Evolutionary conservation across 2,113 vertebrate species (phyloP).

Genomic region (Ia io): DNA sequence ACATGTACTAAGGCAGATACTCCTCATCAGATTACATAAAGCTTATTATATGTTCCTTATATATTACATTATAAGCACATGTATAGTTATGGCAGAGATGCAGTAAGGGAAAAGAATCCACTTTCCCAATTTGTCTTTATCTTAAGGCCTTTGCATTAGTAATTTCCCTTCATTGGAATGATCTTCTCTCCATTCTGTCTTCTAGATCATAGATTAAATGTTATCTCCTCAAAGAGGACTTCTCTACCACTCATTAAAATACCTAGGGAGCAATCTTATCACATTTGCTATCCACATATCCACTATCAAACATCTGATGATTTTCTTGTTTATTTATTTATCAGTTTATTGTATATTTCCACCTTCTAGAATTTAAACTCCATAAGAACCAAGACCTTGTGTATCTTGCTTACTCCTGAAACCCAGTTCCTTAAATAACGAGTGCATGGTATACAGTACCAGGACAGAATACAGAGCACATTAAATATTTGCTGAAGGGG

Average conservation of each 20-base stretch:
- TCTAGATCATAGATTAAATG: background rate
- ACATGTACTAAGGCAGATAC: background rate
- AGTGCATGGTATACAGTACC: background rate
- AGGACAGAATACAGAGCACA: background rate
- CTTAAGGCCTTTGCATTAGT: background rate
- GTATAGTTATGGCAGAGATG: too few species aligned
- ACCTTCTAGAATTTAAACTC: background rate
- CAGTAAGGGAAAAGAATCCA: background rate
- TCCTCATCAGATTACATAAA: background rate
- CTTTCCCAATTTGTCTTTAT: background rate
- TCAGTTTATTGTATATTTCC: background rate
- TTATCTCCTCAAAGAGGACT: background rate
- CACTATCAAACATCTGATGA: background rate
- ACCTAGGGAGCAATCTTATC: background rate
- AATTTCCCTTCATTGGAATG: background rate
- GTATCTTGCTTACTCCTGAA: background rate
- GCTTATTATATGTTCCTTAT: background rate
- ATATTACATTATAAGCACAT: background rate
- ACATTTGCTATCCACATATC: background rate
- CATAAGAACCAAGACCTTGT: background rate
- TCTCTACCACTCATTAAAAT: background rate
- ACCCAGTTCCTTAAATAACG: background rate
- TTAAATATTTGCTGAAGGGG: slow-evolving; percentile 2
- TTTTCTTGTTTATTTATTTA: slow-evolving; percentile 3
- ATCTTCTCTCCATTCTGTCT: background rate